Conservation (phyloP, 2,113 vertebrate genomes). For the Conger conger region DNA sequence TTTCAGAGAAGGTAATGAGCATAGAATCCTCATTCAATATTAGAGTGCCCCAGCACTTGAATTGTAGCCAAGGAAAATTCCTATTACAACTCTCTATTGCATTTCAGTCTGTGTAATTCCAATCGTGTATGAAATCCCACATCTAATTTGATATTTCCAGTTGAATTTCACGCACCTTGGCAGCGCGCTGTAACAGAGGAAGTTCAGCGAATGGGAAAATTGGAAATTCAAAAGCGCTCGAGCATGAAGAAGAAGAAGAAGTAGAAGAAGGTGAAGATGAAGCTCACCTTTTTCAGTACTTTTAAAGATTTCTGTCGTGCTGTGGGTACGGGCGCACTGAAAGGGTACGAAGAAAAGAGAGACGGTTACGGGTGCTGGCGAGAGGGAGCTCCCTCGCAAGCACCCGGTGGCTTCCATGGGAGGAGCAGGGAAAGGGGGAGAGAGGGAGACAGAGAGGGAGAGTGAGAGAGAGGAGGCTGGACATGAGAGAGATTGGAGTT, state of each 20-base stretch:
- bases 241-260: neutral
- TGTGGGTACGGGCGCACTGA: neutral
- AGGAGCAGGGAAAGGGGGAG: conserved; percentile 39
- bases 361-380: neutral
- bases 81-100: neutral
- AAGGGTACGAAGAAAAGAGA: neutral
- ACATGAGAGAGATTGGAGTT: conserved; percentile 56
- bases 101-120: neutral
- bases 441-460: conserved; percentile 40
- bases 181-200: neutral
- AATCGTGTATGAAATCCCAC: neutral
- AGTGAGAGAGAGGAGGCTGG: conserved; percentile 37
- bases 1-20: neutral
- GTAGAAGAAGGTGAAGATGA: neutral
- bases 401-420: neutral
- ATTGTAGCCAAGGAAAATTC: neutral
- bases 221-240: conserved; percentile 1
- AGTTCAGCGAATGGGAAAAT: conserved; percentile 6
- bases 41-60: neutral
- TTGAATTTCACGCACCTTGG: neutral
- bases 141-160: conserved; percentile 10
- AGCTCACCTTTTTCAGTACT: neutral
- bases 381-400: neutral
- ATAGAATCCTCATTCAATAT: neutral
- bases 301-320: neutral